Conservation (phyloP, 2,888 invertebrate genomes). For the Meghimatium bilineatum region DNA sequence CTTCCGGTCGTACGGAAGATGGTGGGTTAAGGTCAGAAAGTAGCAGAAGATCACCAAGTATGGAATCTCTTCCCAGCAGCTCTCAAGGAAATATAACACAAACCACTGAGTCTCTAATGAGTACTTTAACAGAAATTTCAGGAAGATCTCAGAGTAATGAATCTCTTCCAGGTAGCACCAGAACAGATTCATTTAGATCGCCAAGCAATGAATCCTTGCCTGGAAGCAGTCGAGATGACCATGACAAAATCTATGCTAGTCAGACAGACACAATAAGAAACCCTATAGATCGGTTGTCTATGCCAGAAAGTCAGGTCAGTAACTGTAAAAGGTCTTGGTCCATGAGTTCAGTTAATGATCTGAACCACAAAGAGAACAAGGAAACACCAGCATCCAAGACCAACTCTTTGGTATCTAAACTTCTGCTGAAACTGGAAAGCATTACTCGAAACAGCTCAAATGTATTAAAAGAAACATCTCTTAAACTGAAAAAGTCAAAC, state of each 20-base stretch:
- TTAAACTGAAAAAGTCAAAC: slow-evolving; percentile 53
- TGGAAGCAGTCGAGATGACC: slow-evolving; percentile 44
- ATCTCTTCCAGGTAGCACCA: slow-evolving; percentile 42
- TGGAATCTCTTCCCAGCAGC: slow-evolving; percentile 42
- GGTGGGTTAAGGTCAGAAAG: slow-evolving; percentile 52
- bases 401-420: slow-evolving; percentile 63
- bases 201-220: slow-evolving; percentile 50
- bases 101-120: slow-evolving; percentile 42
- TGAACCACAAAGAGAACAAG: slow-evolving; percentile 6
- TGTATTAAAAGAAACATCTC: slow-evolving; percentile 56
- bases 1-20: slow-evolving; percentile 50
- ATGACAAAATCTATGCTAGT: neutral
- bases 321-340: slow-evolving; percentile 50
- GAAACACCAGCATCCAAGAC: slow-evolving; percentile 1
- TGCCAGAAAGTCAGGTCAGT: neutral
- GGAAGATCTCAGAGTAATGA: slow-evolving; percentile 46
- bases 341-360: slow-evolving; percentile 57
- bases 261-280: slow-evolving; percentile 8
- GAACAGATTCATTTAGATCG: slow-evolving; percentile 37
- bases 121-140: slow-evolving; percentile 26
- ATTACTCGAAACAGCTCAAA: slow-evolving; percentile 62
- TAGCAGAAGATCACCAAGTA: slow-evolving; percentile 39
- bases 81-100: slow-evolving; percentile 26
- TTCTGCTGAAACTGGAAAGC: slow-evolving; percentile 65
- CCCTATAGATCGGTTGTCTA: neutral